A percentile compares a stretch with the other conserved stretches of the same genome.
Evolutionary conservation across 2,888 invertebrate species (phyloP).

Genomic region (Timema cristinae): DNA sequence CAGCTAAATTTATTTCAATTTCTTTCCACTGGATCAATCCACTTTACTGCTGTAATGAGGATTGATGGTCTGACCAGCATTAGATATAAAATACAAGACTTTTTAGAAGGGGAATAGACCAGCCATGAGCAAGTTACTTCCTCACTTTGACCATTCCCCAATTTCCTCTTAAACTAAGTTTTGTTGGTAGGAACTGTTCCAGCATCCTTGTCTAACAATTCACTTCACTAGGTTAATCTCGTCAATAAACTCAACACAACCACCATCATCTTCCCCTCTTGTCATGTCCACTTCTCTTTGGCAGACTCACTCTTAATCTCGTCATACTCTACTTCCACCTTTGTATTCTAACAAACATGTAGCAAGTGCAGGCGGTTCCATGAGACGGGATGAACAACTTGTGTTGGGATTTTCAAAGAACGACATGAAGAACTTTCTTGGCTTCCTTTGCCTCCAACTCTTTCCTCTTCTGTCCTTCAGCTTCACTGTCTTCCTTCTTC

Average conservation of each 20-base stretch:
- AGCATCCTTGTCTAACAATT: slow-evolving; percentile 3
- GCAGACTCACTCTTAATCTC: not conserved
- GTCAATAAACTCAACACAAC: not conserved
- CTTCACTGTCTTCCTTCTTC: not conserved
- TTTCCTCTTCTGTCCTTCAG: not conserved
- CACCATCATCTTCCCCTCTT: not conserved
- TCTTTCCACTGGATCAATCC: slow-evolving; percentile 11
- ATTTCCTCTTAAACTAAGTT: too few relatives aligned
- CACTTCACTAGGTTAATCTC: too few relatives aligned
- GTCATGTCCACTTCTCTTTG: not conserved
- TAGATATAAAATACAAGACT: not conserved
- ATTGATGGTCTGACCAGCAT: slow-evolving; percentile 6
- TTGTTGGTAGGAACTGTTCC: not conserved
- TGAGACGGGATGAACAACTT: not conserved
- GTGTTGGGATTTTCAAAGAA: not conserved
- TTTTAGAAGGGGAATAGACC: not conserved
- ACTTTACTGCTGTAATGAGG: not conserved
- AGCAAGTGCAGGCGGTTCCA: not conserved
- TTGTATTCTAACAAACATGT: not conserved
- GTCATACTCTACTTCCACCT: not conserved
- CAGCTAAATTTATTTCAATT: not conserved
- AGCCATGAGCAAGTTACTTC: slow-evolving; percentile 9
- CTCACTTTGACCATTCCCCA: too few relatives aligned
- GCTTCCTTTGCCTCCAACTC: slow-evolving; percentile 1
- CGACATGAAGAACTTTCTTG: not conserved